These are phyloP conservation scores for Channa maculata DNA, from an alignment of 2,113 vertebrate genomes.

Conservation along the genomic window DNA sequence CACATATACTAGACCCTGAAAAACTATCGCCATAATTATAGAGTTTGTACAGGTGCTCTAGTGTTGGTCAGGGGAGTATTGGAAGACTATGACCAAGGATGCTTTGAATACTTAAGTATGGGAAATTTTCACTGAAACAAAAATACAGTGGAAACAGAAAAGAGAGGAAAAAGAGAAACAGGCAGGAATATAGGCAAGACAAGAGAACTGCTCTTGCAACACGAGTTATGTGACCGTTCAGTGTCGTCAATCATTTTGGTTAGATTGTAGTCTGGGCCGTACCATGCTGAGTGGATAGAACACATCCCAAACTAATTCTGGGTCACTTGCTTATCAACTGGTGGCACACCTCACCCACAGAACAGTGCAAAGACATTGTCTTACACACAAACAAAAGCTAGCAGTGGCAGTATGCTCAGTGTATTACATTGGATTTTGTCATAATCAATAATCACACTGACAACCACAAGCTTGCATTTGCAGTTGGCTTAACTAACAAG, in stretches of 20 bases:
- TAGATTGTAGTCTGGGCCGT: constrained; percentile 21
- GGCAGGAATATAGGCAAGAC: constrained; percentile 25
- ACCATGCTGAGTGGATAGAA: constrained; percentile 30
- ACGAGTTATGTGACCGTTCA: constrained; percentile 44
- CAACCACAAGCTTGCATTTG: constrained; percentile 18
- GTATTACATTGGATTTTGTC: constrained; percentile 14
- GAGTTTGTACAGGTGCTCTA: no score
- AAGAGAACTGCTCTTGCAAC: constrained; percentile 27
- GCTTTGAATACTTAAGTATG: no score
- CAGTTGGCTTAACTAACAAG: constrained; percentile 7
- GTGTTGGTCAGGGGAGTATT: constrained; percentile 53
- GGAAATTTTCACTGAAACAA: constrained; percentile 5
- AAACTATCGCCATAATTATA: no score
- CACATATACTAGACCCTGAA: no score
- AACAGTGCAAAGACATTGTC: constrained; percentile 16
- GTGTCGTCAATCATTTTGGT: constrained; percentile 37
- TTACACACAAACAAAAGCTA: constrained; percentile 22
- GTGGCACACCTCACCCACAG: constrained; percentile 30
- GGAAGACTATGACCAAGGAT: constrained; percentile 44
- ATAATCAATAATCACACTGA: constrained; percentile 25
- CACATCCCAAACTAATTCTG: constrained; percentile 53
- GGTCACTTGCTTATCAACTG: constrained; percentile 51
- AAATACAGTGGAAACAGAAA: constrained; percentile 19
- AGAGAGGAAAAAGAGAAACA: constrained; percentile 23
- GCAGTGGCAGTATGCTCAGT: not conserved